Evolutionary conservation across 2,888 invertebrate species (phyloP).

Genomic region (Anaspis maculata): DNA sequence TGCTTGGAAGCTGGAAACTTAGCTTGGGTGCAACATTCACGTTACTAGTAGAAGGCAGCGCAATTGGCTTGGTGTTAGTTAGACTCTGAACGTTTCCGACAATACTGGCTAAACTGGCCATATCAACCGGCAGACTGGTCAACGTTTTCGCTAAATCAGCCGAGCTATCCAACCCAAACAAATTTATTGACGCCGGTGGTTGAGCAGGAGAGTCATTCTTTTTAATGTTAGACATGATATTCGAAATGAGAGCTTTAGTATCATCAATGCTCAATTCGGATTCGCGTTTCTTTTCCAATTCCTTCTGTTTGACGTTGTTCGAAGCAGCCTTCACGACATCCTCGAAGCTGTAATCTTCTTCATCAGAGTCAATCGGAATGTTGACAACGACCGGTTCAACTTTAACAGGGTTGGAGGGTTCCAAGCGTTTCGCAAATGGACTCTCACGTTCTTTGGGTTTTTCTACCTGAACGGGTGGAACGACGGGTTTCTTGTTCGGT

Average conservation of each 20-base stretch:
- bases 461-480: conserved; percentile 26
- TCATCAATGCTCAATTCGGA: conserved; percentile 43
- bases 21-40: too few relatives aligned
- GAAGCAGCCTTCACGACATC: conserved; percentile 73
- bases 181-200: neutral
- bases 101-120: conserved; percentile 30
- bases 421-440: conserved; percentile 44
- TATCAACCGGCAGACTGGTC: conserved; percentile 22
- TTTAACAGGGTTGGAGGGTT: conserved; percentile 38
- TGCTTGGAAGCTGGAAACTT: too few relatives aligned
- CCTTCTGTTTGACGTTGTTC: conserved; percentile 60
- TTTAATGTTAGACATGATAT: conserved; percentile 48
- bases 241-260: conserved; percentile 55
- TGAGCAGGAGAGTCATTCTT: conserved; percentile 10
- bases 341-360: conserved; percentile 77
- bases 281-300: conserved; percentile 43
- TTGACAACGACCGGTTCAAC: conserved; percentile 23
- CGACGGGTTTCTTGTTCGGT: conserved; percentile 11
- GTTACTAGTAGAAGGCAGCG: conserved; percentile 1
- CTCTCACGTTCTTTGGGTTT: conserved; percentile 21
- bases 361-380: conserved; percentile 49
- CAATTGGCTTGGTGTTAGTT: conserved; percentile 5
- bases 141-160: conserved; percentile 16
- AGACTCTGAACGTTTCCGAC: conserved; percentile 27
- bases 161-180: conserved; percentile 14